Conservation (phyloP, 2,113 vertebrate genomes). For the Rhizomys pruinosus region DNA sequence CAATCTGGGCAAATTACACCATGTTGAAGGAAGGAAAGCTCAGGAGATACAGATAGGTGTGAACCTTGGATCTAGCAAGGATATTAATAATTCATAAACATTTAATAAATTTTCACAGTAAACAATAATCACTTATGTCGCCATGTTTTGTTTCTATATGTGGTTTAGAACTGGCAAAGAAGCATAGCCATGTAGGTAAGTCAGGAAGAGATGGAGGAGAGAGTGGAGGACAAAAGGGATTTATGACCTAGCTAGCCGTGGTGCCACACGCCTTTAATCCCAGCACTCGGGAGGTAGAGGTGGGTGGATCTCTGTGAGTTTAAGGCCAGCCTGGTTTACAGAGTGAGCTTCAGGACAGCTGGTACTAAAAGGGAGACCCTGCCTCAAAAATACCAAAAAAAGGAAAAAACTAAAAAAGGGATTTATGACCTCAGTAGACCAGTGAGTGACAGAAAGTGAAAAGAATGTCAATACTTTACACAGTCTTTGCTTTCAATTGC, state of each 20-base stretch:
- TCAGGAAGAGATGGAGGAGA: neutral
- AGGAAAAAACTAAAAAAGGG: too few relatives aligned
- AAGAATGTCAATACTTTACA: neutral
- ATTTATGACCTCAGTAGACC: neutral
- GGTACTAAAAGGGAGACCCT: too few relatives aligned
- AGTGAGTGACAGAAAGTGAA: neutral
- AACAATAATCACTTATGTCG: neutral
- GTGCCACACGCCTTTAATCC: too few relatives aligned
- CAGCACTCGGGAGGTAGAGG: too few relatives aligned
- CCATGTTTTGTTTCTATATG: neutral
- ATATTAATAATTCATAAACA: conserved; percentile 19
- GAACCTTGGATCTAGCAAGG: neutral
- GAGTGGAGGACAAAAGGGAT: neutral
- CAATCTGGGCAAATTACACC: neutral
- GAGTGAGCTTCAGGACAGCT: too few relatives aligned
- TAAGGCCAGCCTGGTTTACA: too few relatives aligned
- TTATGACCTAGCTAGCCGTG: neutral
- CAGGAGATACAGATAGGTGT: neutral
- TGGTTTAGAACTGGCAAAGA: neutral
- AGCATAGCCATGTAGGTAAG: neutral
- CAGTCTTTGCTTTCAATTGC: neutral
- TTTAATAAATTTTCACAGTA: conserved; percentile 1
- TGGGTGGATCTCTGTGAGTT: too few relatives aligned
- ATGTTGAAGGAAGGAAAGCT: conserved; percentile 1
- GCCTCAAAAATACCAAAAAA: too few relatives aligned